Conservation (phyloP, 1,140 invertebrate species). For the Grapholita molesta region DNA sequence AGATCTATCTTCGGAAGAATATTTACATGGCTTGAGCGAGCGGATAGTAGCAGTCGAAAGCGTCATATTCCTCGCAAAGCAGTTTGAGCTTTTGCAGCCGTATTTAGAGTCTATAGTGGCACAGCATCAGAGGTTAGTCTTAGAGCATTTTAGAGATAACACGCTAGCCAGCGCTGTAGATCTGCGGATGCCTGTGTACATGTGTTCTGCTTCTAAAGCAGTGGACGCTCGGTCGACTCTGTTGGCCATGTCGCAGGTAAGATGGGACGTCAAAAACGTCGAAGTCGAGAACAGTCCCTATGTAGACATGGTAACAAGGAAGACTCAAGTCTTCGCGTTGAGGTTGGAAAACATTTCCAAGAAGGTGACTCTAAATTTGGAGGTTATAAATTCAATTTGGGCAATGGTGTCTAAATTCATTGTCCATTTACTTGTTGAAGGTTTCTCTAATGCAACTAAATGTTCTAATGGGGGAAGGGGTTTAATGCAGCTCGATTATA, state of each 20-base stretch:
- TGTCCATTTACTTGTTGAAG: slow-evolving; percentile 94
- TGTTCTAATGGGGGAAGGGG: slow-evolving; percentile 97
- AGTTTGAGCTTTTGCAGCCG: slow-evolving; percentile 89
- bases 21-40: slow-evolving; percentile 89
- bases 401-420: slow-evolving; percentile 90
- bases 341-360: slow-evolving; percentile 84
- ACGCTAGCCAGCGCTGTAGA: slow-evolving; percentile 85
- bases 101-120: slow-evolving; percentile 89
- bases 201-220: slow-evolving; percentile 87
- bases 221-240: slow-evolving; percentile 91
- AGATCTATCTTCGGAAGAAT: slow-evolving; percentile 84
- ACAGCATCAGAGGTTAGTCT: slow-evolving; percentile 80
- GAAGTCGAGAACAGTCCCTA: slow-evolving; percentile 97
- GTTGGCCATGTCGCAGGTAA: slow-evolving; percentile 92
- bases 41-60: slow-evolving; percentile 95
- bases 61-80: slow-evolving; percentile 91
- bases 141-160: slow-evolving; percentile 89
- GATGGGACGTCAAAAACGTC: slow-evolving; percentile 98
- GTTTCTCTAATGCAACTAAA: slow-evolving; percentile 94
- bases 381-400: slow-evolving; percentile 89
- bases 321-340: slow-evolving; percentile 88
- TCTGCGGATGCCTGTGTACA: slow-evolving; percentile 91
- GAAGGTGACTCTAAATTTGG: slow-evolving; percentile 84
- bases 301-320: slow-evolving; percentile 86
- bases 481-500: slow-evolving; percentile 98